Base-by-base conservation (phyloP, 1,140 invertebrate species). In the Pseudomyrmex cubaensis region DNA sequence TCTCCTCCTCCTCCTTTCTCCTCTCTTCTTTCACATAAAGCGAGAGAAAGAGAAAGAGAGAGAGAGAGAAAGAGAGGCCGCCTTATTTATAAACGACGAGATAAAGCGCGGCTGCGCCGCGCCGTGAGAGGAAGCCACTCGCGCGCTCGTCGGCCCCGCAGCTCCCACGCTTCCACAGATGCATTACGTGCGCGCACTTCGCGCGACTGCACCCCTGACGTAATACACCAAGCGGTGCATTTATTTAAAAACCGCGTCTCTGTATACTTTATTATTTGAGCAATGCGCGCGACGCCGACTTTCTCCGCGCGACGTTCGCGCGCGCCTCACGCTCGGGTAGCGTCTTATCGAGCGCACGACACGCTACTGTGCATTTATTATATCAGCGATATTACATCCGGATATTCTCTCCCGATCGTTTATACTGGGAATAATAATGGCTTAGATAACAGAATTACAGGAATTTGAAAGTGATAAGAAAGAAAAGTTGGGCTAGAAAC, bases 71-170 rank as follows among this genome's bases (percentile, higher is more conserved):
- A 17, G 66, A 66, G 63, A 56, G 84, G 78, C 78, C 84, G 86
- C 67, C 72, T 84, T 85, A 87, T 87, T 85, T 85, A 82, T 85
- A 84, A 84, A 77, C 25, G 72, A 57, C 35, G 84, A 74, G 82
- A 64, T 82, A 67, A 83, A 77, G 54, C 62, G 62, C 25, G 57
- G 74, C 62, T 66, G n/a, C n/a, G 61, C 54, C 74, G 52, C 22
- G 50, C n/a, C 73, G 62, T 77, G 73, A 77, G 82, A 83, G 72
- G 73, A 77, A 76, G 63, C 62, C 62, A 62, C 46, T 76, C 62
- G 20, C 50, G 75, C 22, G 59, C 82, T 84, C 46, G 50, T 44
- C 62, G 52, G 35, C 59, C 50, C 61, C 63, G 61, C 74, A 46
- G 83, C 74, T 84, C 83, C 74, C 73, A 66, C 85, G 76, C 64